Base-by-base conservation (phyloP, 1,140 invertebrate species). In the Drosophila sucinea region DNA sequence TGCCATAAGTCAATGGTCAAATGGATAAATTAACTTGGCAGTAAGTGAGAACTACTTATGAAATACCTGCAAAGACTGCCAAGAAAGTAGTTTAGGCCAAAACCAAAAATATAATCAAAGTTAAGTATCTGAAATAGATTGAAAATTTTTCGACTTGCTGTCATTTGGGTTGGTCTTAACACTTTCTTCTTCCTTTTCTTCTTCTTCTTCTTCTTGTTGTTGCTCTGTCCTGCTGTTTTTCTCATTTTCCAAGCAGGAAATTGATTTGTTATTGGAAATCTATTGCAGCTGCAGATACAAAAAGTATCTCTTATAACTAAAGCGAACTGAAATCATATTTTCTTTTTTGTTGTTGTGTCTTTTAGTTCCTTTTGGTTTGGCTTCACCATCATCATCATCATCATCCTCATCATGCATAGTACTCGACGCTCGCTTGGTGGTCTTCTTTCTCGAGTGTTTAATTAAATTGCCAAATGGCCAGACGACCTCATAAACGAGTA, bases 161-260 rank as follows among this genome's bases (percentile, higher is more conserved):
- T 30, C 17, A n/a, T 54, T 54, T 30, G 51, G 27, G n/a, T 55
- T 30, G 8, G 11, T 55, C 11, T 10, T 56, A 29, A 32, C 54
- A 30, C 7, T 6, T 47, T 47, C 11, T 40, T 40, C 1, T 40
- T 47, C 11, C 6, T 40, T 4, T 40, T 40, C 23, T 8, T 47
- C 23, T 47, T 47, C 23, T 7, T 47, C 23, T 47, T 47, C 0
- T 44, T n/a, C 4, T 47, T 47, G 6, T 47, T 47, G 2, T 40
- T 51, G 6, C 27, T 27, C n/a, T 32, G 11, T 56, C 33, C 17
- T 10, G 32, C 29, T 58, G 32, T 32, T 56, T 58, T 35, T 35
- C 56, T 81, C 67, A 67, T 67, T 75, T 73, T 44, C 69, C 79
- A 73, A 60, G 74, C 70, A 70, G 74, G 67, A 86, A 86, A 86